A percentile compares a stretch with the other conserved stretches of the same genome.
Evolutionary conservation across 2,888 invertebrate species (phyloP).

Genomic region (Apodemia zela): DNA sequence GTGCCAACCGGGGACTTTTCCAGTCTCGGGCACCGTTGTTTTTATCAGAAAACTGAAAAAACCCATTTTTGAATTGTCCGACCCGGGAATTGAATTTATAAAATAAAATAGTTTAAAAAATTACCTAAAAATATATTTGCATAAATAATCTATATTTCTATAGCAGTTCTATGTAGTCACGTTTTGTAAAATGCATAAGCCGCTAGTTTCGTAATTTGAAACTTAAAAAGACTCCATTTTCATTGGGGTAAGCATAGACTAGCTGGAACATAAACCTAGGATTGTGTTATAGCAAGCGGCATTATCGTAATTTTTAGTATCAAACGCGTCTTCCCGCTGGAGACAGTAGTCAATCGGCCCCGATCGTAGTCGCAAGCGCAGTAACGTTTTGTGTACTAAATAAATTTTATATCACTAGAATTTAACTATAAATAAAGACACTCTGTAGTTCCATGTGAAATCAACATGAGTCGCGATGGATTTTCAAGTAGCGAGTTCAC

Average conservation of each 20-base stretch:
- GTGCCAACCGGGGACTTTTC: too few relatives aligned
- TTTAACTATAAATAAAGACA: constrained; percentile 29
- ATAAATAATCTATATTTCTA: constrained; percentile 5
- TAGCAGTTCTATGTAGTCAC: constrained; percentile 10
- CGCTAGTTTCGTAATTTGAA: constrained; percentile 5
- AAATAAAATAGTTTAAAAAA: too few relatives aligned
- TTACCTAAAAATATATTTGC: background rate
- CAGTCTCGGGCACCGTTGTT: too few relatives aligned
- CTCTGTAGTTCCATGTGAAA: constrained; percentile 37
- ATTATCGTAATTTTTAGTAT: constrained; percentile 17
- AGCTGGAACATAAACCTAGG: constrained; percentile 6
- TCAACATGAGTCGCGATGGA: constrained; percentile 37
- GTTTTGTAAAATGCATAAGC: constrained; percentile 17
- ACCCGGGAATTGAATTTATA: too few relatives aligned
- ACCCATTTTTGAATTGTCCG: too few relatives aligned
- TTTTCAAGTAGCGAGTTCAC: constrained; percentile 41
- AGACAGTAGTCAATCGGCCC: constrained; percentile 34
- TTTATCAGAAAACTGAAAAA: too few relatives aligned
- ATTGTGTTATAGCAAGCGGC: background rate
- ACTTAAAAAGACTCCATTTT: constrained; percentile 6
- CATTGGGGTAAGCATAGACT: constrained; percentile 4
- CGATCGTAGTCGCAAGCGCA: constrained; percentile 33
- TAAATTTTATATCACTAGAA: constrained; percentile 1
- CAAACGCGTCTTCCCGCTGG: constrained; percentile 13
- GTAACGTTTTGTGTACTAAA: background rate